Percentiles rank a stretch among this genome's conserved stretches.
Evolutionary conservation across 2,888 invertebrate species (phyloP).

Genomic region (Xylota sylvarum): DNA sequence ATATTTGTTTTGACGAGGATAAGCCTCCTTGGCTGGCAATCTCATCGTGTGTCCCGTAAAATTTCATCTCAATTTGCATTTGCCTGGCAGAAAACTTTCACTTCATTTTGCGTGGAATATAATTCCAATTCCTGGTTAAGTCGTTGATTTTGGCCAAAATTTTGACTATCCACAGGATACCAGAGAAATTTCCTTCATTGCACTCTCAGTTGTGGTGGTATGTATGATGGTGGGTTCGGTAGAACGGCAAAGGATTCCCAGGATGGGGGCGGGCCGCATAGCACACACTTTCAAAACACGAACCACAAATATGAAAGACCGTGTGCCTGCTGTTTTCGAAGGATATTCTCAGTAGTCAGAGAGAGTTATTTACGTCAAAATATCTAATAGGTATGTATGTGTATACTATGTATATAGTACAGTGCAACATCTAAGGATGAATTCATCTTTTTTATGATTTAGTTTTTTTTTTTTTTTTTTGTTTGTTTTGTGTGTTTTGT

Average conservation of each 20-base stretch:
- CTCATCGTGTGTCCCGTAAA: not conserved
- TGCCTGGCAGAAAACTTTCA: slow-evolving; percentile 59
- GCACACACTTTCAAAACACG: slow-evolving; percentile 65
- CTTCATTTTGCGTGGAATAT: slow-evolving; percentile 63
- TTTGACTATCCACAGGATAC: slow-evolving; percentile 62
- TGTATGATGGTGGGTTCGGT: not conserved
- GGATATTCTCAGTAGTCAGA: slow-evolving; percentile 47
- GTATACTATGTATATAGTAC: slow-evolving; percentile 26
- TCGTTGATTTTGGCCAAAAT: slow-evolving; percentile 62
- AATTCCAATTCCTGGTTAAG: slow-evolving; percentile 57
- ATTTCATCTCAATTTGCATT: slow-evolving; percentile 59
- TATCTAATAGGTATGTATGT: slow-evolving; percentile 72
- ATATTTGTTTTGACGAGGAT: slow-evolving; percentile 63
- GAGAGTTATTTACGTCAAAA: slow-evolving; percentile 74
- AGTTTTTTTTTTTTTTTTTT: slow-evolving; percentile 12
- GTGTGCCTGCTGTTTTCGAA: slow-evolving; percentile 68
- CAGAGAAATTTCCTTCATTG: slow-evolving; percentile 64
- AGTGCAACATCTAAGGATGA: slow-evolving; percentile 38
- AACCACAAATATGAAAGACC: slow-evolving; percentile 70
- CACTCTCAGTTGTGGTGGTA: slow-evolving; percentile 52
- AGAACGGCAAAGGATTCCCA: slow-evolving; percentile 11
- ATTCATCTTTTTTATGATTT: not conserved
- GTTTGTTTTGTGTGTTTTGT: no score
- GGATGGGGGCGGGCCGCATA: not conserved
- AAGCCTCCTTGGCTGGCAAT: slow-evolving; percentile 29